Evolutionary conservation across 1,140 invertebrate genomes (phyloP).

Genomic region (Brachystomella parvula): DNA sequence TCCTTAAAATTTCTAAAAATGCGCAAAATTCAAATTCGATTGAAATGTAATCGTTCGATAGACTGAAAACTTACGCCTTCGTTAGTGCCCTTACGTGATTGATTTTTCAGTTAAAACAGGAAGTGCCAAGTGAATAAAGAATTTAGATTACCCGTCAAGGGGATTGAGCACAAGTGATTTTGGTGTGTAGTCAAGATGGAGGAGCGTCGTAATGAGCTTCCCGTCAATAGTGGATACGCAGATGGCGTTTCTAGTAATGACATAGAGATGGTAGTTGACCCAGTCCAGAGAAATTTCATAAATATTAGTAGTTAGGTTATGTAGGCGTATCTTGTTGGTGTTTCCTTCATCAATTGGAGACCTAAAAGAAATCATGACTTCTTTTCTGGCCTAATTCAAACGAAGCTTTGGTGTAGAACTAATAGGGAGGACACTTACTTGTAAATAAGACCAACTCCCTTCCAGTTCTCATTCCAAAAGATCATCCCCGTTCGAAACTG

Average conservation of each 20-base stretch:
- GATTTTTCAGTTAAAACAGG: neutral
- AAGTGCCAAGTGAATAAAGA: neutral
- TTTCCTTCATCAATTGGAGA: conserved; percentile 84
- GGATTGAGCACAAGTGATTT: conserved; percentile 92
- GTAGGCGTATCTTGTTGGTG: conserved; percentile 69
- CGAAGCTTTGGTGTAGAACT: neutral
- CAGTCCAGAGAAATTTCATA: conserved; percentile 94
- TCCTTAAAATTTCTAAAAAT: too few species aligned
- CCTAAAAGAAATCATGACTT: conserved; percentile 46
- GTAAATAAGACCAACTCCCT: conserved; percentile 68
- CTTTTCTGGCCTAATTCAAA: too few species aligned
- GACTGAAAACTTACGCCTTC: conserved; percentile 89
- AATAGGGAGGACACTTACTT: conserved; percentile 50
- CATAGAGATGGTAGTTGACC: conserved; percentile 88
- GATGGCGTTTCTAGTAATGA: conserved; percentile 87
- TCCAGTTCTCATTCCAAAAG: conserved; percentile 87
- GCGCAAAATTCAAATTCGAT: too few species aligned
- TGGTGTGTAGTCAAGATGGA: conserved; percentile 75
- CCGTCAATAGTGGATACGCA: conserved; percentile 81
- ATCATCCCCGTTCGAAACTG: conserved; percentile 83
- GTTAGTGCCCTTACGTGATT: neutral
- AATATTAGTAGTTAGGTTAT: conserved; percentile 72
- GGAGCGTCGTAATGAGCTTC: conserved; percentile 76
- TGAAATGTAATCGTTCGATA: too few species aligned
- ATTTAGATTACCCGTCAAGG: conserved; percentile 64